These are phyloP conservation scores for Paracanthobrama guichenoti DNA, from an alignment of 2,113 vertebrate species.

Conservation along the genomic window DNA sequence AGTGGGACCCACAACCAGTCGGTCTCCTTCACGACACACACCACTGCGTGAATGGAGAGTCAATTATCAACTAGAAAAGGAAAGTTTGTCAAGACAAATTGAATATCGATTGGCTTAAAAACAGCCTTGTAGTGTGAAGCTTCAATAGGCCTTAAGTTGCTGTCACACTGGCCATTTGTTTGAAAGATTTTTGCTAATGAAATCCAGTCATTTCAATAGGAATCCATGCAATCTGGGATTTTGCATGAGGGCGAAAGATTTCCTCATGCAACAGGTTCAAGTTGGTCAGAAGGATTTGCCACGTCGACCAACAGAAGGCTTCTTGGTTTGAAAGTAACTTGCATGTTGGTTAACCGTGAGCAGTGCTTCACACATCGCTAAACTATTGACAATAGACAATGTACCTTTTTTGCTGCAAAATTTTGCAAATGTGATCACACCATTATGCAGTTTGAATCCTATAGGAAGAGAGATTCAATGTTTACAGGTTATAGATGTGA, in stretches of 20 bases:
- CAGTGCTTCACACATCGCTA: too few species aligned
- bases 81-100: neutral
- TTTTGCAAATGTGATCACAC: too few species aligned
- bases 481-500: too few species aligned
- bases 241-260: neutral
- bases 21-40: constrained; percentile 92
- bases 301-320: too few species aligned
- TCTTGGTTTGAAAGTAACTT: too few species aligned
- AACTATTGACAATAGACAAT: too few species aligned
- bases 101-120: neutral
- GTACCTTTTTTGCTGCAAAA: too few species aligned
- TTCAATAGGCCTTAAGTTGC: neutral
- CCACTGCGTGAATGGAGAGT: constrained; percentile 74
- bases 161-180: neutral
- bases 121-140: constrained; percentile 3
- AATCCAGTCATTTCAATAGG: neutral
- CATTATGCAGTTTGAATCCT: too few species aligned
- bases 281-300: too few species aligned
- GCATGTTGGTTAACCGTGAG: too few species aligned
- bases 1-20: constrained; percentile 91
- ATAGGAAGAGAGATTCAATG: too few species aligned
- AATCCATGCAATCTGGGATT: neutral
- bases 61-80: neutral
- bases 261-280: too few species aligned
- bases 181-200: neutral